Conservation (phyloP, 1,140 invertebrate species). For the Leguminivora glycinivorella region DNA sequence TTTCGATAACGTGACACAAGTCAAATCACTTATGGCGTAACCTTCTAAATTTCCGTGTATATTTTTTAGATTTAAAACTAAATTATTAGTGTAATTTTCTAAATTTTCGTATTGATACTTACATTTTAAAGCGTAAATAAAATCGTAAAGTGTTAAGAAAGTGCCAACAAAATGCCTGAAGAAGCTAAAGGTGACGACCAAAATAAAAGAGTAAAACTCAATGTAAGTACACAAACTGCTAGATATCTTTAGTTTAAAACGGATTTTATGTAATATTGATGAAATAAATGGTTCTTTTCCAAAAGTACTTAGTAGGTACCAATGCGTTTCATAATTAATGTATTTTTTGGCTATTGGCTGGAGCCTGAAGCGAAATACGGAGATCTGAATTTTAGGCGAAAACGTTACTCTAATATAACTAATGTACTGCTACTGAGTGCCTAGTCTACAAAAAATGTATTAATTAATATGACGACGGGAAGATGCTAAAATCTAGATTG, state of each 20-base stretch:
- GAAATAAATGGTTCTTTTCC: too few relatives aligned
- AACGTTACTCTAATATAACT: too few relatives aligned
- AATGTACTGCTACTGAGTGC: too few relatives aligned
- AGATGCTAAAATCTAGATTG: not conserved
- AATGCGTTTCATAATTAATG: too few relatives aligned
- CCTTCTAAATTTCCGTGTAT: slow-evolving; percentile 15
- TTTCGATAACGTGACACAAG: slow-evolving; percentile 10
- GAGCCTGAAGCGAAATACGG: too few relatives aligned
- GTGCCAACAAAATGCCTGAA: slow-evolving; percentile 44
- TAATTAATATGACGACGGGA: too few relatives aligned
- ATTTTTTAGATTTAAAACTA: not conserved
- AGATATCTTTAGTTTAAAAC: too few relatives aligned
- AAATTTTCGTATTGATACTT: slow-evolving; percentile 18
- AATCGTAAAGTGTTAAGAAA: slow-evolving; percentile 20
- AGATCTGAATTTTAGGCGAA: too few relatives aligned
- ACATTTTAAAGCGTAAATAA: slow-evolving; percentile 31
- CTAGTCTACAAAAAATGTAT: too few relatives aligned
- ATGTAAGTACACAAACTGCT: slow-evolving; percentile 43
- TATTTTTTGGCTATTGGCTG: too few relatives aligned
- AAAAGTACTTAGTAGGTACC: too few relatives aligned
- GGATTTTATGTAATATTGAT: too few relatives aligned
- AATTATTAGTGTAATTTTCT: not conserved
- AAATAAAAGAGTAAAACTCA: slow-evolving; percentile 66
- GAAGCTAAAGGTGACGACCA: slow-evolving; percentile 43
- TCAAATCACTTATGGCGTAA: slow-evolving; percentile 17